Percentiles rank a stretch among this genome's conserved stretches.
Evolutionary conservation across 2,113 vertebrate species (phyloP).

Genomic region (Ptyas mucosa): DNA sequence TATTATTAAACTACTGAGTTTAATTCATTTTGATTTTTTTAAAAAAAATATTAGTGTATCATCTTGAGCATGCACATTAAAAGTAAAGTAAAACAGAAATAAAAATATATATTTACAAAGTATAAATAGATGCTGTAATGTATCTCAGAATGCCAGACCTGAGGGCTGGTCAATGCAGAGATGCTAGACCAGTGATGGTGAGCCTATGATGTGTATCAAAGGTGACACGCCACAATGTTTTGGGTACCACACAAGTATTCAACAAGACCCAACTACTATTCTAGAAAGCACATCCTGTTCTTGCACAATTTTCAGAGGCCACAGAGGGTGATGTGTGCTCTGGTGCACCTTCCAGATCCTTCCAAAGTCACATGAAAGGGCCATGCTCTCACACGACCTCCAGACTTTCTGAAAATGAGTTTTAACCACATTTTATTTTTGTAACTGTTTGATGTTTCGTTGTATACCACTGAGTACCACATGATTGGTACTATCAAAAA

Average conservation of each 20-base stretch:
- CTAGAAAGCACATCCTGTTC: not conserved
- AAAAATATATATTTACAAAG: not conserved
- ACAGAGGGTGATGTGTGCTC: not conserved
- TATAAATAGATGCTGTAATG: not conserved
- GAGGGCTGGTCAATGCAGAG: not conserved
- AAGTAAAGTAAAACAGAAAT: not conserved
- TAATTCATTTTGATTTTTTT: not conserved
- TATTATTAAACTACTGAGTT: not conserved
- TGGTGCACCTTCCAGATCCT: not conserved
- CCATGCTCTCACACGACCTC: not conserved
- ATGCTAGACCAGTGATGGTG: not conserved
- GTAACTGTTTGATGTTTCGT: not conserved
- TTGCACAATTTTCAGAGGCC: not conserved
- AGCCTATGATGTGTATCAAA: not conserved
- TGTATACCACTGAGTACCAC: not conserved
- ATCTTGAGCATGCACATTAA: not conserved
- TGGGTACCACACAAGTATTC: not conserved
- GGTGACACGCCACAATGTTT: not conserved
- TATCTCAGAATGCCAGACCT: not conserved
- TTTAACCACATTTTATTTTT: not conserved
- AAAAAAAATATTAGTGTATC: not conserved
- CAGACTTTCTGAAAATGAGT: not conserved
- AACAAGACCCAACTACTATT: not conserved
- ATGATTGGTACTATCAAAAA: not conserved
- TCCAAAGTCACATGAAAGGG: not conserved